Evolutionary conservation across 2,113 vertebrate genomes (phyloP).

Genomic region (Hippocampus zosterae): DNA sequence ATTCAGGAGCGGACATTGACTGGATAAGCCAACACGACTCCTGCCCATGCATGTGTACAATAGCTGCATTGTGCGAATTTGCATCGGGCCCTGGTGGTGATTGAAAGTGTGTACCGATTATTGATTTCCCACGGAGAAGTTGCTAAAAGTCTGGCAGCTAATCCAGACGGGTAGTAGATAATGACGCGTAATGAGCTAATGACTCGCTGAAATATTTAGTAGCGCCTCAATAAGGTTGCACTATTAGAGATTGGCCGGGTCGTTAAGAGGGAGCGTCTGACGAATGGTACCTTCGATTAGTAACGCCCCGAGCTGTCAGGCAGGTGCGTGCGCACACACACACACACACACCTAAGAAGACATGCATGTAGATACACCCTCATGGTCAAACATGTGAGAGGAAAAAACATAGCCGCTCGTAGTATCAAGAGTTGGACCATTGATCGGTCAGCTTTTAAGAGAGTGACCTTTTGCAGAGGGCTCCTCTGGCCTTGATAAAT

Average conservation of each 20-base stretch:
- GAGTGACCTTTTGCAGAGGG: slow-evolving; percentile 84
- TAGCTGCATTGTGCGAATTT: slow-evolving; percentile 35
- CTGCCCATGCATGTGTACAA: neutral
- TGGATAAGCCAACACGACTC: slow-evolving; percentile 1
- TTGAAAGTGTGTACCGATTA: slow-evolving; percentile 67
- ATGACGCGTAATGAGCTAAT: slow-evolving; percentile 77
- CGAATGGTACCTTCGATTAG: slow-evolving; percentile 67
- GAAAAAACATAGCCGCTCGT: slow-evolving; percentile 56
- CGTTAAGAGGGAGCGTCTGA: slow-evolving; percentile 57
- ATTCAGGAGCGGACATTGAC: neutral
- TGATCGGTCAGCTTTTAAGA: slow-evolving; percentile 85
- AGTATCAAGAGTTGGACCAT: slow-evolving; percentile 71
- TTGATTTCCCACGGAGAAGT: slow-evolving; percentile 71
- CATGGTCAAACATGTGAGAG: slow-evolving; percentile 42
- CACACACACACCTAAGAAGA: slow-evolving; percentile 35
- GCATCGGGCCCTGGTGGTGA: slow-evolving; percentile 23
- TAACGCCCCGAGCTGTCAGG: slow-evolving; percentile 52
- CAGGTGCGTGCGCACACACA: slow-evolving; percentile 21
- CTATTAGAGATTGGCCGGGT: slow-evolving; percentile 64
- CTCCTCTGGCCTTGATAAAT: slow-evolving; percentile 84
- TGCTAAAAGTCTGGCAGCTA: slow-evolving; percentile 68
- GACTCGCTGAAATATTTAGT: slow-evolving; percentile 79
- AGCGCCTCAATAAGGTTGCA: slow-evolving; percentile 61
- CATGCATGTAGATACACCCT: slow-evolving; percentile 43
- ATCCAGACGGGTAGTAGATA: slow-evolving; percentile 70